Evolutionary conservation across 2,888 invertebrate species (phyloP).

Genomic region (Cartodere bifasciata): DNA sequence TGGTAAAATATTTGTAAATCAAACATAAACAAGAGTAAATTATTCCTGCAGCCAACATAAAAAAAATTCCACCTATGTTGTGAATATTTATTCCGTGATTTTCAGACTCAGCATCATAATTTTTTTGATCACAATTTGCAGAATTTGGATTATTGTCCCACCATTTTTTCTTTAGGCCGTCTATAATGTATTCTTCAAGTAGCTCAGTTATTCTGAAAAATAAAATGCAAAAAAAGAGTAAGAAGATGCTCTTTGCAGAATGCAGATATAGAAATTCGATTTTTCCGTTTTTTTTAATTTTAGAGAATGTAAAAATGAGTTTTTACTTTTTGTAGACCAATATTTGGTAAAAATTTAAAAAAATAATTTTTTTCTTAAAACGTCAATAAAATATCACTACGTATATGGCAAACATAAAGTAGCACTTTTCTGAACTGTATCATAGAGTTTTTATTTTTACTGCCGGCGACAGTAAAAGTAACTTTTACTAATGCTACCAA

Average conservation of each 20-base stretch:
- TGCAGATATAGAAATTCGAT: too few species aligned
- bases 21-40: conserved; percentile 1
- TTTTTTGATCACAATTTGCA: conserved; percentile 1
- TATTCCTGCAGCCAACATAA: conserved; percentile 4
- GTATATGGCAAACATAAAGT: too few species aligned
- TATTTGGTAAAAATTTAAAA: too few species aligned
- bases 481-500: too few species aligned
- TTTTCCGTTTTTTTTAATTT: too few species aligned
- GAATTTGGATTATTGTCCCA: conserved; percentile 5
- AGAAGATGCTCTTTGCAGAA: background rate
- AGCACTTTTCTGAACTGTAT: too few species aligned
- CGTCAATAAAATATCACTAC: too few species aligned
- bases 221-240: background rate
- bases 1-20: background rate
- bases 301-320: too few species aligned
- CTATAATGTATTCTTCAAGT: conserved; percentile 1
- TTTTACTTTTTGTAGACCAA: too few species aligned
- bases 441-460: too few species aligned
- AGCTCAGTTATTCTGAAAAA: conserved; percentile 6
- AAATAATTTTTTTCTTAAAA: too few species aligned
- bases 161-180: conserved; percentile 6
- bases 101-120: background rate
- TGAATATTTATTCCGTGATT: conserved; percentile 5
- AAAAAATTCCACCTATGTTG: conserved; percentile 5
- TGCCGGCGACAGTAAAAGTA: too few species aligned